phyloP scores from a whole-genome alignment of 1,140 invertebrate genomes.

The Drosophila asahinai region DNA sequence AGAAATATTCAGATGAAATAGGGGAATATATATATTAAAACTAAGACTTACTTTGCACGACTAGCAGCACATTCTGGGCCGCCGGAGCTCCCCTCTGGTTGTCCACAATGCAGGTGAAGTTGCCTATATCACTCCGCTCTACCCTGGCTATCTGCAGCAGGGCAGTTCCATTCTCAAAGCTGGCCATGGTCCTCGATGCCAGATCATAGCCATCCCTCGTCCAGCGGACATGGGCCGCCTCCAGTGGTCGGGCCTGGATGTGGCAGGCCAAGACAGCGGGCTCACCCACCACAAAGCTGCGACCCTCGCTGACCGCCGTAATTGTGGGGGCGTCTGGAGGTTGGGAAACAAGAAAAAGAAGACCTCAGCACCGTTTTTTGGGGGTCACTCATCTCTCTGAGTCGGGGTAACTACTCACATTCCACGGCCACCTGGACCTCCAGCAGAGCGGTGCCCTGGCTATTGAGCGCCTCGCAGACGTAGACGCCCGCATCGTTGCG shows the following conservation, averaged over 20 bases:
- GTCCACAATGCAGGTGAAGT: conserved; percentile 95
- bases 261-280: conserved; percentile 94
- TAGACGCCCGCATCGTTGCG: conserved; percentile 95
- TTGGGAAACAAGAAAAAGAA: background rate
- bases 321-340: conserved; percentile 87
- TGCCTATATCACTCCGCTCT: conserved; percentile 93
- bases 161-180: conserved; percentile 91
- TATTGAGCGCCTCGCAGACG: conserved; percentile 94
- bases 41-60: conserved; percentile 92
- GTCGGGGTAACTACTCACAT: conserved; percentile 89
- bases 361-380: background rate
- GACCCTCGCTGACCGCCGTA: conserved; percentile 89
- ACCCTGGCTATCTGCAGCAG: conserved; percentile 92
- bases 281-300: conserved; percentile 91
- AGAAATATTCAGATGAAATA: background rate
- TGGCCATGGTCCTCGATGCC: conserved; percentile 87
- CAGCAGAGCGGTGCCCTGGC: conserved; percentile 92
- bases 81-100: conserved; percentile 94
- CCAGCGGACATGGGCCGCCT: conserved; percentile 94
- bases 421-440: conserved; percentile 94
- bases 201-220: conserved; percentile 90
- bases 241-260: conserved; percentile 93
- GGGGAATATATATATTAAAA: background rate
- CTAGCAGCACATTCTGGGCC: conserved; percentile 87
- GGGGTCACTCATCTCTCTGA: background rate